Conservation (phyloP, 2,797 vertebrate genomes). For the Gallinago stenura region DNA sequence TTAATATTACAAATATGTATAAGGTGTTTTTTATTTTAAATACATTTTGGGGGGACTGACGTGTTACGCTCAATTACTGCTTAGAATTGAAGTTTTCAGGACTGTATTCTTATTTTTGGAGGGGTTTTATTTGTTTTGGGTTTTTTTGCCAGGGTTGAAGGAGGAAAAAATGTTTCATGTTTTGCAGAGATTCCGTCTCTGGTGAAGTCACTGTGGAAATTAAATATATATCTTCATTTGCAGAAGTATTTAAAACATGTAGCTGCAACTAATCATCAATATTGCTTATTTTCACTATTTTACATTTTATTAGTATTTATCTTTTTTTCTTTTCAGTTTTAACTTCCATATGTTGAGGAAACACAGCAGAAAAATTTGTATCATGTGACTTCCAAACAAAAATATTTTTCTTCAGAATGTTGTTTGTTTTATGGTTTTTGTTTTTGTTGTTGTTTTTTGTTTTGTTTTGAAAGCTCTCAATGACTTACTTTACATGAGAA, state of each 20-base stretch:
- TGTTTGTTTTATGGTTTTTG: not conserved
- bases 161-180: slow-evolving; percentile 21
- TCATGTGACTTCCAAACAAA: not conserved
- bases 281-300: not conserved
- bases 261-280: not conserved
- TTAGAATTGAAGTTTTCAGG: not conserved
- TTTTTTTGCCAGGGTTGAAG: slow-evolving; percentile 10
- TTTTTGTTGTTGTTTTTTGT: not conserved
- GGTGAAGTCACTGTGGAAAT: slow-evolving; percentile 11
- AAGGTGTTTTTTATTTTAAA: not conserved
- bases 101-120: not conserved
- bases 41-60: not conserved
- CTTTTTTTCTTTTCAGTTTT: not conserved
- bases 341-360: not conserved
- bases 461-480: not conserved
- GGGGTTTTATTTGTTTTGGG: not conserved
- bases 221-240: not conserved
- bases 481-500: not conserved
- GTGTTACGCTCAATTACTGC: rapidly evolving
- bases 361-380: not conserved
- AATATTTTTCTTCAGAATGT: not conserved
- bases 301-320: not conserved
- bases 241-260: not conserved
- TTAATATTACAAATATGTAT: not conserved
- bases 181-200: not conserved